phyloP scores from a whole-genome alignment of 2,797 vertebrate species.

The Gymnopithys bicolor region DNA sequence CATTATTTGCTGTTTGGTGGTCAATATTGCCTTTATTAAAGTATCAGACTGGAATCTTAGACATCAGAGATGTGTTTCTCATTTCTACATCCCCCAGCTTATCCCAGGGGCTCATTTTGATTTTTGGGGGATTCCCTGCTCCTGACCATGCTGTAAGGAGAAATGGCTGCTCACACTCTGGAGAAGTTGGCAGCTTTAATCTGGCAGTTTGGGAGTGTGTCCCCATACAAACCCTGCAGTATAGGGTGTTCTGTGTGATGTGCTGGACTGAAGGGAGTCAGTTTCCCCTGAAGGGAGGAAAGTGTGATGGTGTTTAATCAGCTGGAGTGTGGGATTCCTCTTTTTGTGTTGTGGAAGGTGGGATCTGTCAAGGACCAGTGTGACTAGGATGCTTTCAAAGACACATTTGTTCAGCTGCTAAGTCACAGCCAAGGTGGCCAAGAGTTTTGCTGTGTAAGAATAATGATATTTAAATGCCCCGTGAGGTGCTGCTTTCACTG shows the following conservation, averaged over 20 bases:
- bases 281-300: neutral
- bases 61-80: neutral
- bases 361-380: neutral
- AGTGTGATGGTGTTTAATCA: neutral
- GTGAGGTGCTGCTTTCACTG: accelerated
- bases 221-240: neutral
- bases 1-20: neutral
- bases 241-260: accelerated
- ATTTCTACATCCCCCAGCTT: neutral
- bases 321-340: neutral
- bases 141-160: accelerated
- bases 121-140: neutral
- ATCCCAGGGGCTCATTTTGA: neutral
- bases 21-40: neutral
- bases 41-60: neutral
- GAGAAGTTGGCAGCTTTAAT: neutral
- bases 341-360: accelerated
- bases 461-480: neutral
- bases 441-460: neutral
- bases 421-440: neutral
- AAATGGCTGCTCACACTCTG: neutral
- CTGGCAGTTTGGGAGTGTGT: neutral
- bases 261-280: neutral
- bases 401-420: neutral
- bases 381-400: neutral